Conservation (phyloP, 2,888 invertebrate species). For the Parnassius mnemosyne region DNA sequence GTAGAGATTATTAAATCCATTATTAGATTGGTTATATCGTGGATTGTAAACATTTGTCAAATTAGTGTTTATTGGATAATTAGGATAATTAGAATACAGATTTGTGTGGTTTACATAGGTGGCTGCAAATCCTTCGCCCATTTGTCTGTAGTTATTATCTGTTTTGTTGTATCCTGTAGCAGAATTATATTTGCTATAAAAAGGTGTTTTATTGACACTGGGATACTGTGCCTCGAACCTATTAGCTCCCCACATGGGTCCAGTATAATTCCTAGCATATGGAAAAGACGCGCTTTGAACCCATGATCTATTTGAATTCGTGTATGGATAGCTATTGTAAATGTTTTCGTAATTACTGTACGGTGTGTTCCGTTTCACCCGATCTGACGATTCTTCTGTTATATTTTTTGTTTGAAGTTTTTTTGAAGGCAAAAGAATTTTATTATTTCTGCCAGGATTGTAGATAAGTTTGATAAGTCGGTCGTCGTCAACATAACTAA, state of each 20-base stretch:
- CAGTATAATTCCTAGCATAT: slow-evolving; percentile 1
- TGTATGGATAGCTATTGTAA: not conserved
- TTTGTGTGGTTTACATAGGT: not conserved
- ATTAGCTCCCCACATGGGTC: not conserved
- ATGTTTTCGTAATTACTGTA: not conserved
- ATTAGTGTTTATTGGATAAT: not conserved
- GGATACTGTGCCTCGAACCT: not conserved
- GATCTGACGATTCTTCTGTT: too few relatives aligned
- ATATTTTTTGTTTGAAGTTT: too few relatives aligned
- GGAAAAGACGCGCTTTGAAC: not conserved
- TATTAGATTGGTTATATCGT: not conserved
- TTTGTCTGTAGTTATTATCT: not conserved
- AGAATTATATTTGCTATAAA: not conserved
- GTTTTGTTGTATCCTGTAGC: not conserved
- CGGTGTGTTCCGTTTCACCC: slow-evolving; percentile 7
- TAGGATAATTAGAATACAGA: not conserved
- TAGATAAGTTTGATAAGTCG: too few relatives aligned
- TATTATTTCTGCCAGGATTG: too few relatives aligned
- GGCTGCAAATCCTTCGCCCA: too few relatives aligned
- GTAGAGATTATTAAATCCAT: not conserved
- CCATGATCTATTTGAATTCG: not conserved
- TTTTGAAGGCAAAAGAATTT: too few relatives aligned
- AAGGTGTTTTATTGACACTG: not conserved
- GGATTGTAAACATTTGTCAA: not conserved
- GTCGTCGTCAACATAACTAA: too few relatives aligned